Conservation (phyloP, 2,113 vertebrate genomes). For the Cynopterus brachyotis region DNA sequence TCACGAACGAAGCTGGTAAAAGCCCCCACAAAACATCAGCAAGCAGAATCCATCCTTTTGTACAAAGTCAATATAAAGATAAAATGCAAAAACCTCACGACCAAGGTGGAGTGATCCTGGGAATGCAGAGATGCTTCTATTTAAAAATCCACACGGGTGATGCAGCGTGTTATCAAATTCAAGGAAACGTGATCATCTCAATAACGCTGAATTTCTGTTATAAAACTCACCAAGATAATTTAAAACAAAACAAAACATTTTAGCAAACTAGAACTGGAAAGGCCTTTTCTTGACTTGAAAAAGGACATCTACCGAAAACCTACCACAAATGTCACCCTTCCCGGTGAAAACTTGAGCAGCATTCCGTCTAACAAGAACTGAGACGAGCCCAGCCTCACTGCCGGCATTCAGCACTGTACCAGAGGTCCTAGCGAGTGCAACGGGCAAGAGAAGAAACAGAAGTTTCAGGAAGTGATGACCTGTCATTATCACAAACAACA, state of each 20-base stretch:
- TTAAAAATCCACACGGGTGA: not conserved
- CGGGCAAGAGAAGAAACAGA: not conserved
- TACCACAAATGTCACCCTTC: not conserved
- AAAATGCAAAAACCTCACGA: not conserved
- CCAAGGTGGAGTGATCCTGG: not conserved
- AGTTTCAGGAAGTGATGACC: not conserved
- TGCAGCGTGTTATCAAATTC: not conserved
- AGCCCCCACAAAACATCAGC: not conserved
- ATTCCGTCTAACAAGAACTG: not conserved
- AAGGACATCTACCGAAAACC: not conserved
- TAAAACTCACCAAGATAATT: not conserved
- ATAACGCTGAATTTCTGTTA: too few relatives aligned
- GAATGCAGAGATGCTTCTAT: too few relatives aligned
- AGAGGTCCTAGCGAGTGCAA: not conserved
- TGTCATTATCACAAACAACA: not conserved
- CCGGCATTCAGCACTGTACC: too few relatives aligned
- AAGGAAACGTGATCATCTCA: not conserved
- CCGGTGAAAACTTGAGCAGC: not conserved
- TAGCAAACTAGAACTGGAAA: not conserved
- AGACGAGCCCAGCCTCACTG: too few relatives aligned
- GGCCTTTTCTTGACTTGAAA: not conserved
- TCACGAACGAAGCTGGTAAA: not conserved
- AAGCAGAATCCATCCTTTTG: not conserved
- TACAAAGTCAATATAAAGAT: not conserved
- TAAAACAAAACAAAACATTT: not conserved